Conservation (phyloP, 2,797 vertebrate genomes). For the Lycodopsis pacificus region DNA sequence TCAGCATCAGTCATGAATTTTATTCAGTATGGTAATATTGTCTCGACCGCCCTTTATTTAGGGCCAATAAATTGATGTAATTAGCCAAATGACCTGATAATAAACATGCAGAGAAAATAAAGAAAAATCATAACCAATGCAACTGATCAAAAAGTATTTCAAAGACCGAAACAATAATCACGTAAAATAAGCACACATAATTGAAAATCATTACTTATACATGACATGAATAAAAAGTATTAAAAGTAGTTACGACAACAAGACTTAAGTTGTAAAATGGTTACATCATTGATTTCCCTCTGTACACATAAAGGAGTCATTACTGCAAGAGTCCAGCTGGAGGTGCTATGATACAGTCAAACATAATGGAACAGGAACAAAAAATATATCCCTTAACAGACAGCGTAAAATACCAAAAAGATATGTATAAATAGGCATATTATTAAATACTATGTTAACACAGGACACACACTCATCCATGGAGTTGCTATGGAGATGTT, state of each 20-base stretch:
- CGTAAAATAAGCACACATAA: slow-evolving; percentile 50
- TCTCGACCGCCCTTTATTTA: slow-evolving; percentile 20
- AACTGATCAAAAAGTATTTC: slow-evolving; percentile 55
- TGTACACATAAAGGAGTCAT: slow-evolving; percentile 70
- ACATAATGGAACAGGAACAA: slow-evolving; percentile 50
- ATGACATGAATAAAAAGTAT: slow-evolving; percentile 62
- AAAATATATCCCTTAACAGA: slow-evolving; percentile 61
- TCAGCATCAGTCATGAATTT: slow-evolving; percentile 30
- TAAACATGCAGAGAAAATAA: slow-evolving; percentile 26
- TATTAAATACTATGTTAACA: slow-evolving; percentile 82
- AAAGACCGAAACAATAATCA: slow-evolving; percentile 47
- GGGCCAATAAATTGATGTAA: background rate
- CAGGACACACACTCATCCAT: slow-evolving; percentile 62
- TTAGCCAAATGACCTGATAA: slow-evolving; percentile 34
- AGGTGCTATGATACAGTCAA: slow-evolving; percentile 76
- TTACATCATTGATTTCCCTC: slow-evolving; percentile 72
- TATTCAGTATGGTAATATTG: slow-evolving; percentile 28
- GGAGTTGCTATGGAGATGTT: slow-evolving; percentile 63
- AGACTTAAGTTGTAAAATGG: slow-evolving; percentile 70
- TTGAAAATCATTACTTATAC: slow-evolving; percentile 63
- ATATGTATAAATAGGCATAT: slow-evolving; percentile 82
- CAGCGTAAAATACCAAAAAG: slow-evolving; percentile 62
- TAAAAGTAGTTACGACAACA: slow-evolving; percentile 70
- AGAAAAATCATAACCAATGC: slow-evolving; percentile 44
- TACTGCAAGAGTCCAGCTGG: slow-evolving; percentile 75